Evolutionary conservation across 2,113 vertebrate species (phyloP).

Genomic region (Gila orcuttii): DNA sequence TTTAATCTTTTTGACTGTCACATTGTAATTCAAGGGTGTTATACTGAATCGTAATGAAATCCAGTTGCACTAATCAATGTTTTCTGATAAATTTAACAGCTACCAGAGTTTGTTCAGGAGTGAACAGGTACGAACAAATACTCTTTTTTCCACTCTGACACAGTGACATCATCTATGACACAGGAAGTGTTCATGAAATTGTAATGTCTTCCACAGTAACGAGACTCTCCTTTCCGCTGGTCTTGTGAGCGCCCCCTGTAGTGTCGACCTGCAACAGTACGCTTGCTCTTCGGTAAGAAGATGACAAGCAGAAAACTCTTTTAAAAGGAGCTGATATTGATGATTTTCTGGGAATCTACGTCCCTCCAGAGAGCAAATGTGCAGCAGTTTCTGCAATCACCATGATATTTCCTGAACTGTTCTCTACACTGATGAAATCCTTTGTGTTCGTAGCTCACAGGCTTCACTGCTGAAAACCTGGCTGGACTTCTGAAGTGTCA

Average conservation of each 20-base stretch:
- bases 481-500: conserved; percentile 66
- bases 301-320: neutral
- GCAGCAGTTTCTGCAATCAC: neutral
- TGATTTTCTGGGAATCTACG: neutral
- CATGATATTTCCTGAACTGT: neutral
- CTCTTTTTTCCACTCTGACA: neutral
- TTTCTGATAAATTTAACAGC: conserved; percentile 5
- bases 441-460: conserved; percentile 57
- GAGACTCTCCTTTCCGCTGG: neutral
- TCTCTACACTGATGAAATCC: neutral
- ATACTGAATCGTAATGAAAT: no score
- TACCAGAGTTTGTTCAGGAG: conserved; percentile 11
- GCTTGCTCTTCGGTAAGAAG: conserved; percentile 68
- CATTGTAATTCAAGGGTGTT: no score
- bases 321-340: neutral
- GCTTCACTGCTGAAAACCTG: conserved; percentile 66
- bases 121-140: neutral
- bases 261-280: conserved; percentile 64
- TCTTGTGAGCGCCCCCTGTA: conserved; percentile 59
- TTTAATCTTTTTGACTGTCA: no score
- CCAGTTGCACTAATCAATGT: neutral
- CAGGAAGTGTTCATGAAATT: neutral
- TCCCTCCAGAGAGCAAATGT: neutral
- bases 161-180: neutral
- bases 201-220: conserved; percentile 56